A percentile compares a stretch with the other conserved stretches of the same genome.
These are phyloP conservation scores for Anhinga anhinga DNA, from an alignment of 2,113 vertebrate genomes.

Conservation along the genomic window DNA sequence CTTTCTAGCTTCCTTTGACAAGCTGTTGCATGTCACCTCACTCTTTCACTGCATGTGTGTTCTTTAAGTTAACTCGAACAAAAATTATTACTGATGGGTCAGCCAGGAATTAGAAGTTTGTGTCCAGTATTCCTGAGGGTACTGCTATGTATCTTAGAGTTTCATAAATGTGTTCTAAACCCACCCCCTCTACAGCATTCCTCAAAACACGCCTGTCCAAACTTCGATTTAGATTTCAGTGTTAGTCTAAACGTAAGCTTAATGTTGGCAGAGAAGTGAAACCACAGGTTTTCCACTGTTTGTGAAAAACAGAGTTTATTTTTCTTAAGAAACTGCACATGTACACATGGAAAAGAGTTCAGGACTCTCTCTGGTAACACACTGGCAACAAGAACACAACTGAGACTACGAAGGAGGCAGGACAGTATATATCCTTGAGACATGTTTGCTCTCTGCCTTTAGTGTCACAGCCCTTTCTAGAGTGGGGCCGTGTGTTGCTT, in stretches of 20 bases:
- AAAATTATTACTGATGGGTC: background rate
- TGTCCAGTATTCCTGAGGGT: background rate
- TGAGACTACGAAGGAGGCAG: background rate
- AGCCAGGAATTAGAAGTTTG: background rate
- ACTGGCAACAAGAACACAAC: background rate
- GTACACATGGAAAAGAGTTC: background rate
- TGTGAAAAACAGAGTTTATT: background rate
- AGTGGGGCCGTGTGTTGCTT: background rate
- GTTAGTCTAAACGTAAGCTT: background rate
- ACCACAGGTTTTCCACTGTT: background rate
- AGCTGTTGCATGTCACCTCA: background rate
- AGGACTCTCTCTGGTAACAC: background rate
- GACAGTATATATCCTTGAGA: background rate
- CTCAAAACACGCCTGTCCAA: background rate
- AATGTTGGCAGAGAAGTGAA: background rate
- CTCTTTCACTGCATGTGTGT: background rate
- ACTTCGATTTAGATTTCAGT: background rate
- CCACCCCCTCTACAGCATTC: background rate
- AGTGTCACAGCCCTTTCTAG: background rate
- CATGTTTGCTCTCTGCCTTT: background rate
- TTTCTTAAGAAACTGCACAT: background rate
- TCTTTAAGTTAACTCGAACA: background rate
- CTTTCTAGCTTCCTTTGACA: background rate
- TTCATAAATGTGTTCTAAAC: background rate
- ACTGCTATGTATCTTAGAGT: background rate